phyloP scores from a whole-genome alignment of 1,140 invertebrate species.

The Cepaea nemoralis region DNA sequence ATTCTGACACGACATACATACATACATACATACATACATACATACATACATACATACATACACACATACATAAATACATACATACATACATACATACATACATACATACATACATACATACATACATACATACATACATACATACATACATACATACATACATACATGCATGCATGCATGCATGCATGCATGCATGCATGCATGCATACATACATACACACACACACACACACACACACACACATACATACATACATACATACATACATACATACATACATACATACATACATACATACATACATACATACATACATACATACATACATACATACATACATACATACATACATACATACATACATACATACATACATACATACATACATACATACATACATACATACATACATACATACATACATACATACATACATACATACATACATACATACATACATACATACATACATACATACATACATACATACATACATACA shows the following conservation, averaged over 20 bases:
- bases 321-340: constrained; percentile 7
- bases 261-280: constrained; percentile 4
- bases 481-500: constrained; percentile 7
- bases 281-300: no score
- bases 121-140: constrained; percentile 11
- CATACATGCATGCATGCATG: constrained; percentile 1
- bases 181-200: constrained; percentile 5
- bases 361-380: no score
- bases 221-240: no score
- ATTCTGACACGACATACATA: no score
- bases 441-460: constrained; percentile 8
- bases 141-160: constrained; percentile 7
- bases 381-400: no score
- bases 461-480: constrained; percentile 6
- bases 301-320: no score
- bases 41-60: no score
- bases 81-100: not conserved
- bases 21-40: no score
- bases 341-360: constrained; percentile 4
- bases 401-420: constrained; percentile 1
- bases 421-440: constrained; percentile 11
- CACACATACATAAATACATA: no score
- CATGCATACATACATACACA: constrained; percentile 7
- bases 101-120: constrained; percentile 11
- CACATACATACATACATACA: constrained; percentile 7